These are phyloP conservation scores for Bombylius discolor DNA, from an alignment of 2,888 invertebrate species.

Conservation along the genomic window DNA sequence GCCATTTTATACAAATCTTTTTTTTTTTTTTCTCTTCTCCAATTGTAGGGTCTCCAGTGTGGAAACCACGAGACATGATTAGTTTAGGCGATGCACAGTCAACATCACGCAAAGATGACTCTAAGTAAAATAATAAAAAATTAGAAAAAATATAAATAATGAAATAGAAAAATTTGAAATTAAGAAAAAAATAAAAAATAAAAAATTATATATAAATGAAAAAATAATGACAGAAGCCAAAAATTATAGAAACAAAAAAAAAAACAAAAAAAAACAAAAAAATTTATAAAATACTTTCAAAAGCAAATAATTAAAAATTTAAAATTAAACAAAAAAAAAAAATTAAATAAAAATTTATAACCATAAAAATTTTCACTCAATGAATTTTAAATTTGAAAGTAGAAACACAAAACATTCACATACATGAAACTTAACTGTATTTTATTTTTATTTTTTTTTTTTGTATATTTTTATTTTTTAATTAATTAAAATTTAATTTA, in stretches of 20 bases:
- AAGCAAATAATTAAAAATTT: too few relatives aligned
- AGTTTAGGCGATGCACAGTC: constrained; percentile 43
- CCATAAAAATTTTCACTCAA: too few relatives aligned
- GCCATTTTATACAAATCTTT: constrained; percentile 25
- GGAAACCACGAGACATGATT: constrained; percentile 89
- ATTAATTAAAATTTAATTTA: too few relatives aligned
- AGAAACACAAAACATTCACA: too few relatives aligned
- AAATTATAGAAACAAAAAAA: constrained; percentile 4
- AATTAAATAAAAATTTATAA: too few relatives aligned
- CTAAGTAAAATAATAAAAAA: constrained; percentile 29
- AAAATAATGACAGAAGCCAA: neutral
- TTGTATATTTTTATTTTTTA: too few relatives aligned
- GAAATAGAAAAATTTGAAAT: neutral
- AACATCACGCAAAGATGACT: constrained; percentile 40
- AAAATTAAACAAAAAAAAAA: too few relatives aligned
- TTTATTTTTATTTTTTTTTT: too few relatives aligned
- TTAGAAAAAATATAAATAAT: constrained; percentile 7
- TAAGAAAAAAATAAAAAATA: neutral
- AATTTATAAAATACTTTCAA: too few relatives aligned
- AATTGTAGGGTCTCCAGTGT: constrained; percentile 92
- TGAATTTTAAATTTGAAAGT: too few relatives aligned
- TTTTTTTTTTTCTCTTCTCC: constrained; percentile 26
- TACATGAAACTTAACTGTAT: too few relatives aligned
- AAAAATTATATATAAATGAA: neutral
- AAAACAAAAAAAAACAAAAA: neutral